phyloP scores from a whole-genome alignment of 1,140 invertebrate species.

The Trachymyrmex cornetzi region DNA sequence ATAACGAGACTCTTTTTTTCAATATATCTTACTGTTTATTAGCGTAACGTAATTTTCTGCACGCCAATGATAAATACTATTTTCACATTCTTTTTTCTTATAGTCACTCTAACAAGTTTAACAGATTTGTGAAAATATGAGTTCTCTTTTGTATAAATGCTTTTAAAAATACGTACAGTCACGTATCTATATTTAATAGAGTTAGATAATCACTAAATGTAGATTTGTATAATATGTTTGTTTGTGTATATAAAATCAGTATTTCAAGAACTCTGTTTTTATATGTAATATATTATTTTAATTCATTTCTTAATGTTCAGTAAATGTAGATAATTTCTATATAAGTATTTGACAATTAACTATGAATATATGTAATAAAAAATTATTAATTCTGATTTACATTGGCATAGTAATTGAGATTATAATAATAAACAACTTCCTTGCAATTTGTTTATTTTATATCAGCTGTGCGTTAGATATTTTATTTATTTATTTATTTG shows the following conservation, averaged over 20 bases:
- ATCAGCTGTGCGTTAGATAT: background rate
- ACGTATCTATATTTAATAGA: background rate
- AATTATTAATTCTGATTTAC: too few relatives aligned
- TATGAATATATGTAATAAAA: too few relatives aligned
- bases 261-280: background rate
- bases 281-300: background rate
- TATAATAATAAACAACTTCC: background rate
- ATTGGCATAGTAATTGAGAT: background rate
- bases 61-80: constrained; percentile 20
- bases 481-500: background rate
- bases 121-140: background rate
- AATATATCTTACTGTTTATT: background rate
- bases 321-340: background rate
- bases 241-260: background rate
- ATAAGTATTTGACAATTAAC: too few relatives aligned
- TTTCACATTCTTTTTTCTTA: constrained; percentile 14
- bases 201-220: background rate
- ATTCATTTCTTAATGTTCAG: background rate
- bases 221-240: background rate
- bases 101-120: background rate
- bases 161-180: constrained; percentile 3
- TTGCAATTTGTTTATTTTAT: background rate
- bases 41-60: constrained; percentile 1
- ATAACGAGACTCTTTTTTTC: too few relatives aligned
- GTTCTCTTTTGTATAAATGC: background rate